Conservation (phyloP, 2,888 invertebrate species). For the Chymomyza procnemis region DNA sequence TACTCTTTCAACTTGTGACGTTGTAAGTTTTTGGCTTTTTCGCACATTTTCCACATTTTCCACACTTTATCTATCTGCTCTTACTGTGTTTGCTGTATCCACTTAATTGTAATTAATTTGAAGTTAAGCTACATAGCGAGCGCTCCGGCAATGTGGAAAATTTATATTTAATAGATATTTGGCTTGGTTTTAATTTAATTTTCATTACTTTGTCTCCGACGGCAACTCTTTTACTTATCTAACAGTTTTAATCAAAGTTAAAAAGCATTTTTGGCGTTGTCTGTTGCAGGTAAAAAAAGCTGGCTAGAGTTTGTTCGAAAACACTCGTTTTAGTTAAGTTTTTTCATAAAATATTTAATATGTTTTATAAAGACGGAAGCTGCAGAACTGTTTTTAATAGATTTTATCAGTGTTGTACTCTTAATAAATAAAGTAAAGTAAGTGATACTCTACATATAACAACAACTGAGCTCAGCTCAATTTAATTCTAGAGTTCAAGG, state of each 20-base stretch:
- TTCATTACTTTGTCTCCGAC: constrained; percentile 7
- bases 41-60: constrained; percentile 24
- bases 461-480: too few species aligned
- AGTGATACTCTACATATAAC: too few species aligned
- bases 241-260: neutral
- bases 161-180: constrained; percentile 29
- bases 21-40: constrained; percentile 50
- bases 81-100: constrained; percentile 16
- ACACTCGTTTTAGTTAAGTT: too few species aligned
- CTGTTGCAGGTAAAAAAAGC: neutral
- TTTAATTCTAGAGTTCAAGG: too few species aligned
- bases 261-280: too few species aligned
- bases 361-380: too few species aligned
- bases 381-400: too few species aligned
- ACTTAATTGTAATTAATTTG: constrained; percentile 53
- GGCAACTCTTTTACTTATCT: neutral
- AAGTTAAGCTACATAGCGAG: constrained; percentile 26
- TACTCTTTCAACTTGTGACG: constrained; percentile 53
- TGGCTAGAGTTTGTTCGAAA: too few species aligned
- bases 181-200: constrained; percentile 21
- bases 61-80: too few species aligned
- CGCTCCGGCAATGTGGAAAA: constrained; percentile 26
- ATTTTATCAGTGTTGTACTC: too few species aligned
- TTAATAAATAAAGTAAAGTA: too few species aligned
- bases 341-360: too few species aligned